These are phyloP conservation scores for Ammodytes marinus DNA, from an alignment of 2,113 vertebrate species.

Conservation along the genomic window DNA sequence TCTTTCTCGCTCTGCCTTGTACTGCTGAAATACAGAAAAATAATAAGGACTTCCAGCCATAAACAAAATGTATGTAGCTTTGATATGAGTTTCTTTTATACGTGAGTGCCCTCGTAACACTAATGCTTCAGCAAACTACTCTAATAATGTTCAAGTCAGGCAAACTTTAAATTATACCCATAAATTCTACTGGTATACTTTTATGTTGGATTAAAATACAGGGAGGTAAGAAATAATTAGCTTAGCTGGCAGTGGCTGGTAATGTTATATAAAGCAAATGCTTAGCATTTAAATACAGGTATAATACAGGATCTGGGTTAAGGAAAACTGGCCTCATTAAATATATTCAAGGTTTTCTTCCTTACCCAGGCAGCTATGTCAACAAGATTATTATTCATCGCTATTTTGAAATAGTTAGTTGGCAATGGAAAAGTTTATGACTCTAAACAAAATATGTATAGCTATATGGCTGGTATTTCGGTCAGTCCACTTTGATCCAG, in stretches of 20 bases:
- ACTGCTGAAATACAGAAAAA: conserved; percentile 15
- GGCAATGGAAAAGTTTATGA: not conserved
- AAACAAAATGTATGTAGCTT: not conserved
- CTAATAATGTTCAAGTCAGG: not conserved
- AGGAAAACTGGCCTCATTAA: conserved; percentile 35
- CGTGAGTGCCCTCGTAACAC: not conserved
- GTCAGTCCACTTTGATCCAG: not conserved
- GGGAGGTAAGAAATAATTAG: conserved; percentile 3
- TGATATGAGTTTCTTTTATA: not conserved
- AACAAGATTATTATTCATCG: conserved; percentile 43
- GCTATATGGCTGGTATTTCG: not conserved
- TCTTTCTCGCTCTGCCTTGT: not conserved
- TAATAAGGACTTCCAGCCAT: not conserved
- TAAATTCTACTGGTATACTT: not conserved
- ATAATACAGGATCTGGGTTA: conserved; percentile 10
- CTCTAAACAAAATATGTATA: not conserved
- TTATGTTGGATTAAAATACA: not conserved
- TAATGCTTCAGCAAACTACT: not conserved
- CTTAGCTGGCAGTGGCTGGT: not conserved
- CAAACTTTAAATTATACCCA: not conserved
- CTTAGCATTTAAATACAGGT: not conserved
- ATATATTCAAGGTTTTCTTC: conserved; percentile 22
- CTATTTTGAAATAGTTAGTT: not conserved
- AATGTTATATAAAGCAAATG: conserved; percentile 2
- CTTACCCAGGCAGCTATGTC: conserved; percentile 16